phyloP scores from a whole-genome alignment of 2,888 invertebrate genomes.

The Orchestes rusci region DNA sequence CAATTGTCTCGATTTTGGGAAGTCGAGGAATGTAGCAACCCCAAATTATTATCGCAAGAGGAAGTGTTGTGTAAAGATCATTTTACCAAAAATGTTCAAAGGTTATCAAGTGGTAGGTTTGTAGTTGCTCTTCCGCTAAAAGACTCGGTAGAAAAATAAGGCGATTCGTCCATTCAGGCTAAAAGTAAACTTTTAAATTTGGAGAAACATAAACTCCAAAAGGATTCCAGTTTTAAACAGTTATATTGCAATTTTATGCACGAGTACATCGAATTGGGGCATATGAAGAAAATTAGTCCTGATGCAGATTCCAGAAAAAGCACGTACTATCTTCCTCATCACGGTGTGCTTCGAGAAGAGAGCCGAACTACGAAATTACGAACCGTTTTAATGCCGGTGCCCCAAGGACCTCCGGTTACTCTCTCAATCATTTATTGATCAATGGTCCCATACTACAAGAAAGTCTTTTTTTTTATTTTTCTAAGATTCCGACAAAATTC shows the following conservation, averaged over 20 bases:
- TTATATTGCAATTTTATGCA: background rate
- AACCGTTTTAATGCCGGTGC: no score
- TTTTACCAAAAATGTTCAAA: background rate
- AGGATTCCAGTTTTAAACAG: background rate
- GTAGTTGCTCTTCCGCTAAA: background rate
- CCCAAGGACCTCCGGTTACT: background rate
- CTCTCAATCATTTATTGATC: background rate
- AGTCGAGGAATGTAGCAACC: background rate
- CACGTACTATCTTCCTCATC: background rate
- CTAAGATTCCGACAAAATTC: no score
- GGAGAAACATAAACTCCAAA: background rate
- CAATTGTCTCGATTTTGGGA: background rate
- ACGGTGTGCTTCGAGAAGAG: background rate
- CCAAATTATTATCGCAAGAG: background rate
- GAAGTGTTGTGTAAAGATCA: background rate
- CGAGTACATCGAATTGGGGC: background rate
- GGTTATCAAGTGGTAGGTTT: background rate
- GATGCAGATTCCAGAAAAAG: background rate
- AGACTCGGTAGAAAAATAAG: background rate
- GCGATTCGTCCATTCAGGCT: background rate
- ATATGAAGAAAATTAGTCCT: background rate
- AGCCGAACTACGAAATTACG: background rate
- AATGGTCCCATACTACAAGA: background rate
- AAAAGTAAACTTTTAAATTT: background rate
- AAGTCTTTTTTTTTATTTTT: no score